These are phyloP conservation scores for Gymnobelideus leadbeateri DNA, from an alignment of 2,113 vertebrate genomes.

Conservation along the genomic window DNA sequence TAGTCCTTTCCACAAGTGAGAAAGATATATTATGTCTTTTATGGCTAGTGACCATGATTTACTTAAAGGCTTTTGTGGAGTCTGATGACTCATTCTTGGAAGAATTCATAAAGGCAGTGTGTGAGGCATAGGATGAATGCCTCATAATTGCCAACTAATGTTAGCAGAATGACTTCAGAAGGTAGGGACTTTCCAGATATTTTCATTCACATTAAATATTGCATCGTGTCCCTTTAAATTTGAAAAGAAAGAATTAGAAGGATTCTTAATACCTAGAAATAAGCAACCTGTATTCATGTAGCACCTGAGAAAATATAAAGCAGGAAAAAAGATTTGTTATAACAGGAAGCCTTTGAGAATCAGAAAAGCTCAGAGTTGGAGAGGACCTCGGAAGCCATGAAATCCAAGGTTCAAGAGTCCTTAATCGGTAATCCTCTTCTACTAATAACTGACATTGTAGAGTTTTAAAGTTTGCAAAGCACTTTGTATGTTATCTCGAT, in stretches of 20 bases:
- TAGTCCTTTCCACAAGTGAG: not conserved
- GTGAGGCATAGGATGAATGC: not conserved
- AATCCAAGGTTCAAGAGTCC: not conserved
- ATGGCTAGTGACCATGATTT: not conserved
- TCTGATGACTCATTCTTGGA: not conserved
- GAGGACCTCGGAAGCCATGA: not conserved
- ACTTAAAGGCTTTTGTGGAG: not conserved
- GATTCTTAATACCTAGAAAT: not conserved
- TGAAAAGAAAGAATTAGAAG: not conserved
- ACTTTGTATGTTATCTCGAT: not conserved
- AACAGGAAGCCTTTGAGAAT: not conserved
- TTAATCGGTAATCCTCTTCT: not conserved
- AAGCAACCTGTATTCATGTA: not conserved
- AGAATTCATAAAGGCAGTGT: not conserved
- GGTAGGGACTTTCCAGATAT: conserved; percentile 3
- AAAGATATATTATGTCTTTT: not conserved
- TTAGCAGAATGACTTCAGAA: not conserved
- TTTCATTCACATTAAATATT: not conserved
- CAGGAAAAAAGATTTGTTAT: not conserved
- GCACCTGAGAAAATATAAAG: not conserved
- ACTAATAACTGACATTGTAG: not conserved
- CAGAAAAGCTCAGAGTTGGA: not conserved
- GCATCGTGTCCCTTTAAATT: not conserved
- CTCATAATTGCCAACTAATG: not conserved
- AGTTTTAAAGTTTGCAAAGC: not conserved